Evolutionary conservation across 2,797 vertebrate genomes (phyloP), one percentile per base, ranked within the genome.

Genomic region (Myotis findleyi): DNA sequence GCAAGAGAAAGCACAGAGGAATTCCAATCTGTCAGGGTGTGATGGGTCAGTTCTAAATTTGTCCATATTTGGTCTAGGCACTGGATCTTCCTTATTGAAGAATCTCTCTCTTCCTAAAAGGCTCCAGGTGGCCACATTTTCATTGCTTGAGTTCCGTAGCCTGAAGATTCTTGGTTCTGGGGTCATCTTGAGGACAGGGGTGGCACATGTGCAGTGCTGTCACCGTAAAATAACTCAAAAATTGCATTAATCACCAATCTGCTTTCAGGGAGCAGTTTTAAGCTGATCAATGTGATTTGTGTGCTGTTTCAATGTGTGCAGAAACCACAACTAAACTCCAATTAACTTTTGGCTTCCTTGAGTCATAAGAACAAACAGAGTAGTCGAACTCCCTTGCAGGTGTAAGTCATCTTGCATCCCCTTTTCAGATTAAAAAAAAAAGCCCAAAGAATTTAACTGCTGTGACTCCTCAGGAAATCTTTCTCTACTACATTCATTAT

Each of bases 401-500:
- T 89, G 8, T 20, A 86, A 93, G 30, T 73, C 92, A 88, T 83
- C 83, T 76, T 88, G 23, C 25, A 71, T 76, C 59, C 62, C 9
- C 30, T 49, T 88, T 90, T 23, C 53, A 92, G 13, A 84, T 55
- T 38, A 0, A 79, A 91, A 68, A 76, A 76, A 57, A 51, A 44
- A 33, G 47, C 27, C 23, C 51, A 25, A 92, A 87, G 77, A 86
- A 76, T 92, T 47, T 75, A 94, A 93, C 41, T 51, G 51, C 73
- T 83, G 38, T 75, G 69, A 92, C 33, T 75, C 44, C 21, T 96
- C 88, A 93, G 38, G 73, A 87, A 94, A 75, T 72, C 47, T 82
- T 92, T 81, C 57, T 76, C 21, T 77, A 36, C 33, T 90, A 92
- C 66, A 71, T 88, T 87, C 89, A 86, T 79, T 69, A 49, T 87